phyloP scores from a whole-genome alignment of 2,113 vertebrate genomes.

The Hemiscyllium ocellatum region DNA sequence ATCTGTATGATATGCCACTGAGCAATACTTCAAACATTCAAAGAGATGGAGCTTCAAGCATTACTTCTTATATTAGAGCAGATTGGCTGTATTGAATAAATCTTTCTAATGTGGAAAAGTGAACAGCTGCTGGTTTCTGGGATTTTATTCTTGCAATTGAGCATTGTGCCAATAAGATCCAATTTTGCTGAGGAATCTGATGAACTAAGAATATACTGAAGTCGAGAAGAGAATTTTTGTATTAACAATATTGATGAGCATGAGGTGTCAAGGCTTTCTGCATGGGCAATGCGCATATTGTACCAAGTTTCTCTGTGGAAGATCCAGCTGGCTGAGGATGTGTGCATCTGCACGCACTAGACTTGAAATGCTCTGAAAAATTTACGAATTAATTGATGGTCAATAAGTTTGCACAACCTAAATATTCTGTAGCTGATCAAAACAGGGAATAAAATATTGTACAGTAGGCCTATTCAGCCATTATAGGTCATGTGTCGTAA shows the following conservation, averaged over 20 bases:
- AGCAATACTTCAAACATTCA: slow-evolving; percentile 34
- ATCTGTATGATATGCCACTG: slow-evolving; percentile 23
- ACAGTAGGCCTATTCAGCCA: not conserved
- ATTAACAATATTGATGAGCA: not conserved
- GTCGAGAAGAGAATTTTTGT: not conserved
- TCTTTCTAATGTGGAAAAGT: not conserved
- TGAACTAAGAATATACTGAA: slow-evolving; percentile 18
- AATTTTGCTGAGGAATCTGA: not conserved
- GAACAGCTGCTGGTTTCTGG: not conserved
- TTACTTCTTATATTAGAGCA: not conserved
- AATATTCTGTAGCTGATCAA: not conserved
- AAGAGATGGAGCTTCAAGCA: slow-evolving; percentile 21
- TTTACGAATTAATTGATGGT: not conserved
- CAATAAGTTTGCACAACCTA: not conserved
- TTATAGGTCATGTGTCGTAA: not conserved
- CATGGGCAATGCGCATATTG: not conserved
- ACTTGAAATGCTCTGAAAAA: not conserved
- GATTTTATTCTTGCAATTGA: slow-evolving; percentile 2
- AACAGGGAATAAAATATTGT: not conserved
- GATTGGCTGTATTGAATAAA: slow-evolving; percentile 16
- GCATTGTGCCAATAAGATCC: not conserved
- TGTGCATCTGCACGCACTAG: not conserved
- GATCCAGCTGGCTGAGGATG: not conserved
- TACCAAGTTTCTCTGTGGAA: not conserved
- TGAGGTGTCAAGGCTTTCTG: not conserved